Evolutionary conservation across 64 coral and sea anemone species (phyloP).

Genomic region (Orbicella faveolata): DNA sequence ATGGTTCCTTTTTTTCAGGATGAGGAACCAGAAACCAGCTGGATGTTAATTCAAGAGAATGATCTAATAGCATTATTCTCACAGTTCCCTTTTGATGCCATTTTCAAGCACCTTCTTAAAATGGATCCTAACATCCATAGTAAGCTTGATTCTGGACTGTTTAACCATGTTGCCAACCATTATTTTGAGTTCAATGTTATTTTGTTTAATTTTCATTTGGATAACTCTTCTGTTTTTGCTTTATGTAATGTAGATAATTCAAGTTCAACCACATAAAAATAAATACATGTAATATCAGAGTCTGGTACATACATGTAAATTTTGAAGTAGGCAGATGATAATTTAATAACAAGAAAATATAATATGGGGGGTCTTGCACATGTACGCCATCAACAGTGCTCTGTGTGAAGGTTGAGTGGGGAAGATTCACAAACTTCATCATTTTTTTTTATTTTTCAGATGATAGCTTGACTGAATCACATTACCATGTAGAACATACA

Average conservation of each 20-base stretch:
- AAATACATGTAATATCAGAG: no score
- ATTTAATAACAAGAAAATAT: no score
- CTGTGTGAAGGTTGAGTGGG: no score
- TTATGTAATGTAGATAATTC: no score
- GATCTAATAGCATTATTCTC: slow-evolving; percentile 81
- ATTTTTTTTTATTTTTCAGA: slow-evolving; percentile 36
- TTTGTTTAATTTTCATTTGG: no score
- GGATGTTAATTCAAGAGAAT: slow-evolving; percentile 85
- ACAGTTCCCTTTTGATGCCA: slow-evolving; percentile 95
- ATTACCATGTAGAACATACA: slow-evolving; percentile 66
- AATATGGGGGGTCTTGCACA: no score
- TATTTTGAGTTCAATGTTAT: no score
- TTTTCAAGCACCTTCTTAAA: slow-evolving; percentile 89
- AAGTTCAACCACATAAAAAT: no score
- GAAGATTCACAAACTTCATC: not conserved
- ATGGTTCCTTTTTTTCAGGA: slow-evolving; percentile 53
- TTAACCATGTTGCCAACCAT: not conserved
- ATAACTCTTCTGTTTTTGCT: no score
- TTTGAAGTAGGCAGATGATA: no score
- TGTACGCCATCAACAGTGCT: no score
- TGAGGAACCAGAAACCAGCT: slow-evolving; percentile 86
- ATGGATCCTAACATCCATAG: slow-evolving; percentile 75
- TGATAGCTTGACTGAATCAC: slow-evolving; percentile 65
- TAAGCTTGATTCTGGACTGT: slow-evolving; percentile 9
- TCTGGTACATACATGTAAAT: no score